Percentiles rank a stretch among this genome's conserved stretches.
phyloP scores from a whole-genome alignment of 2,797 vertebrate genomes.

The Discoglossus pictus region DNA sequence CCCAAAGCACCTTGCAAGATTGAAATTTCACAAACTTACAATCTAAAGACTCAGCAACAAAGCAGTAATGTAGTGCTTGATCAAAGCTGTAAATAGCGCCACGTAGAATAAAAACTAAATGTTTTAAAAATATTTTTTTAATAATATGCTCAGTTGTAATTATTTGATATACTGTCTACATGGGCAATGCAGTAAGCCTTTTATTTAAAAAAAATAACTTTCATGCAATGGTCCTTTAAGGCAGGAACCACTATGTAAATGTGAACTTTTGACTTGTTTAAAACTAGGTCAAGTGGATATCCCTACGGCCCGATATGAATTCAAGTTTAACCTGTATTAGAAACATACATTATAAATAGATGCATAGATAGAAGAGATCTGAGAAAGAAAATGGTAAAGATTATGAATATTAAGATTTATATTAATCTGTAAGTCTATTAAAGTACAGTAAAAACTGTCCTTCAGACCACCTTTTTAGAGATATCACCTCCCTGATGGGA shows the following conservation, averaged over 20 bases:
- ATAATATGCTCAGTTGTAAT: too few species aligned
- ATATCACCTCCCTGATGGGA: conserved; percentile 83
- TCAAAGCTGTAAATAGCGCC: too few species aligned
- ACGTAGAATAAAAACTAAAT: too few species aligned
- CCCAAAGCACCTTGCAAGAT: too few species aligned
- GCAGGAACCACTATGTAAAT: conserved; percentile 40
- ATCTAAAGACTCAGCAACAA: too few species aligned
- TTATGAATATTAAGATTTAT: conserved; percentile 86
- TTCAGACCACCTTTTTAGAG: conserved; percentile 85
- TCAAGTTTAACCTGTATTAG: conserved; percentile 72
- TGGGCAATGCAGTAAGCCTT: too few species aligned
- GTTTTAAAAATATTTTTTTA: too few species aligned
- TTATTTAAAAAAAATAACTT: too few species aligned
- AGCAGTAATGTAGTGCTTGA: too few species aligned
- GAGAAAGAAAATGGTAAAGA: conserved; percentile 77
- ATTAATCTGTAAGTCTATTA: conserved; percentile 84
- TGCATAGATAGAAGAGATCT: conserved; percentile 72
- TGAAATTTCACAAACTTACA: too few species aligned
- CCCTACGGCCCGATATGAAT: conserved; percentile 64
- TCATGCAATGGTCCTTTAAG: too few species aligned
- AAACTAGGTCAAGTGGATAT: conserved; percentile 63
- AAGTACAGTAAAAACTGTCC: conserved; percentile 86
- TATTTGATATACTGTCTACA: too few species aligned
- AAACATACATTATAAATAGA: conserved; percentile 78
- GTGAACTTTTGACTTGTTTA: conserved; percentile 57